Evolutionary conservation across 2,888 invertebrate species (phyloP), one percentile per base, ranked within the genome.

Genomic region (Noctuana brunneofusca): DNA sequence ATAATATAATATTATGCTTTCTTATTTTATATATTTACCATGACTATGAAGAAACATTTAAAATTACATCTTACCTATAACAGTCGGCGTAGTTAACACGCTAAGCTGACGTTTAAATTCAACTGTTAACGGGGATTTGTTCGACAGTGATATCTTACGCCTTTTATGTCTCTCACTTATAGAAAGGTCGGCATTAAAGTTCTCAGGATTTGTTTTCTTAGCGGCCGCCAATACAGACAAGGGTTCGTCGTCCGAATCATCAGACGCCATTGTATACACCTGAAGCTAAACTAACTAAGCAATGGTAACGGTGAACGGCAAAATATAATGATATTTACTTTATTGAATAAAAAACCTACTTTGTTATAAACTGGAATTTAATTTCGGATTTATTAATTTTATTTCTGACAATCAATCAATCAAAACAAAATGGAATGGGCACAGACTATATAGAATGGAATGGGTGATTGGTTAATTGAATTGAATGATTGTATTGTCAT

Each of bases 221-320:
- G 80, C 78, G 30, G 83, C 80, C 12, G 87, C 89, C 66, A 90
- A 71, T 57, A 80, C 70, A 2, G 92, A 83, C 56, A 92, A 72
- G 1, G 92, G 91, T 71, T 92, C 92, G 65, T 92, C 88, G 56
- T 92, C 92, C 0, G 92, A 91, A 56, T 91, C 92, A 27, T 87
- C 87, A 3, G 83, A 83, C 49, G 73, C 38, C 83, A 84, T 83
- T 41, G 16, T 41, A 16, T 46, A 46, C 14, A 14, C 3, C 16
- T 27, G 3, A 27, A 27, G 4, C 8, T 27, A 9, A 18, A 18
- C 5, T 35, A n/a, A 35, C 35, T n/a, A n/a, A 5, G 11, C 35
- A 35, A 16, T 41, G n/a, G 16, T 41, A 16, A 8, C 41, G 3
- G 16, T 38, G 8, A 38, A 14, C 2, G 14, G 0, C 6, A 14